Conservation (phyloP, 2,113 vertebrate species). For the Pelvicachromis taeniatus region DNA sequence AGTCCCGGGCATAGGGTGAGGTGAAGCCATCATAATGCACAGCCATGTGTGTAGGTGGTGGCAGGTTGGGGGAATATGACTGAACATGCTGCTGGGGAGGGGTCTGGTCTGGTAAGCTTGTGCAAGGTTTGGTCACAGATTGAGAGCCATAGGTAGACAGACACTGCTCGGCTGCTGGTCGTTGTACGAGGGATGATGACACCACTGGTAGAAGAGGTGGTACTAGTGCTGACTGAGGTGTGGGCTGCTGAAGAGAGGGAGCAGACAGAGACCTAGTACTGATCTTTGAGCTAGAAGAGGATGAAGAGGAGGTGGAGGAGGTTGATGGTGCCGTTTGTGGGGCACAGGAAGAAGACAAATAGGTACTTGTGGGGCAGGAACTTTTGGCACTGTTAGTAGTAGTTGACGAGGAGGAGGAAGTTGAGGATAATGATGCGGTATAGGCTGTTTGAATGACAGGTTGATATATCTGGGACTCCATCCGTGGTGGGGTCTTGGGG, state of each 20-base stretch:
- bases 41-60: constrained; percentile 59
- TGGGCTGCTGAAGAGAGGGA: constrained; percentile 64
- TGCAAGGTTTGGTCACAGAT: constrained; percentile 71
- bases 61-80: constrained; percentile 75
- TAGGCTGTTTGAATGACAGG: constrained; percentile 82
- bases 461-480: constrained; percentile 76
- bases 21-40: constrained; percentile 77
- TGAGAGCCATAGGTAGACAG: constrained; percentile 67
- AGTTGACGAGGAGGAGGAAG: constrained; percentile 51
- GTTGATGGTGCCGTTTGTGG: constrained; percentile 66
- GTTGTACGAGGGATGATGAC: constrained; percentile 55
- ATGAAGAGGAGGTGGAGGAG: constrained; percentile 62
- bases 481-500: constrained; percentile 57
- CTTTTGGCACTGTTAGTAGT: constrained; percentile 55
- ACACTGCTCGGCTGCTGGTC: constrained; percentile 58
- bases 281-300: constrained; percentile 70
- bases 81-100: constrained; percentile 64
- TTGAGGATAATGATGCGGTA: constrained; percentile 53
- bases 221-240: constrained; percentile 45
- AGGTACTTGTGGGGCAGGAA: constrained; percentile 67
- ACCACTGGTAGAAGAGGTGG: constrained; percentile 53
- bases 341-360: constrained; percentile 64
- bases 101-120: constrained; percentile 76
- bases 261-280: constrained; percentile 61
- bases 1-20: constrained; percentile 75